phyloP scores from a whole-genome alignment of 2,113 vertebrate species.

The Trachemys scripta region DNA sequence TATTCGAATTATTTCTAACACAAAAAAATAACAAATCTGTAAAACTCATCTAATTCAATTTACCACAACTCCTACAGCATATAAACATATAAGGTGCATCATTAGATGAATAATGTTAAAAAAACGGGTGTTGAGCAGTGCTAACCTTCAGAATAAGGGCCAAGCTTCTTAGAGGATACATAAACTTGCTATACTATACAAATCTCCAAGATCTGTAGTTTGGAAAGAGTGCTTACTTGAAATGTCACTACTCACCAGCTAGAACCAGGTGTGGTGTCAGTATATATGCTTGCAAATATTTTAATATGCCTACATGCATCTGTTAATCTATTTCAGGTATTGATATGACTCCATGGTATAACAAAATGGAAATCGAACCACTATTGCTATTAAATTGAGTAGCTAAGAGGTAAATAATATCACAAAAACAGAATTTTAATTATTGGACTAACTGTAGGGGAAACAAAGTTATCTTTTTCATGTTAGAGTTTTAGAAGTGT shows the following conservation, averaged over 20 bases:
- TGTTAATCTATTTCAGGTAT: background rate
- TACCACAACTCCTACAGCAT: background rate
- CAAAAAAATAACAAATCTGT: background rate
- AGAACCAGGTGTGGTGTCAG: background rate
- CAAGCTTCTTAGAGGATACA: background rate
- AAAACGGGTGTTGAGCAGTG: background rate
- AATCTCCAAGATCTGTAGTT: background rate
- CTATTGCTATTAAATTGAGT: background rate
- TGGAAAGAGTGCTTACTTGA: background rate
- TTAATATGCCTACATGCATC: background rate
- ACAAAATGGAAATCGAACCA: background rate
- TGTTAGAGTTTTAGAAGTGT: conserved; percentile 22
- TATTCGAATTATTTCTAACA: conserved; percentile 19
- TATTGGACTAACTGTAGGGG: background rate
- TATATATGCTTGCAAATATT: background rate
- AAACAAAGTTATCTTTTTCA: conserved; percentile 28
- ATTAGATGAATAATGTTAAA: background rate
- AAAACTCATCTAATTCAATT: background rate
- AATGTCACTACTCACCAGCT: background rate
- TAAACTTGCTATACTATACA: background rate
- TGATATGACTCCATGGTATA: background rate
- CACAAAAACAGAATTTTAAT: conserved; percentile 19
- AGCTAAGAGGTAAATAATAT: background rate
- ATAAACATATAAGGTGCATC: too few species aligned
- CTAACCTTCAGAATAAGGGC: background rate